Evolutionary conservation across 2,797 vertebrate species (phyloP).

Genomic region (Antennarius maculatus): DNA sequence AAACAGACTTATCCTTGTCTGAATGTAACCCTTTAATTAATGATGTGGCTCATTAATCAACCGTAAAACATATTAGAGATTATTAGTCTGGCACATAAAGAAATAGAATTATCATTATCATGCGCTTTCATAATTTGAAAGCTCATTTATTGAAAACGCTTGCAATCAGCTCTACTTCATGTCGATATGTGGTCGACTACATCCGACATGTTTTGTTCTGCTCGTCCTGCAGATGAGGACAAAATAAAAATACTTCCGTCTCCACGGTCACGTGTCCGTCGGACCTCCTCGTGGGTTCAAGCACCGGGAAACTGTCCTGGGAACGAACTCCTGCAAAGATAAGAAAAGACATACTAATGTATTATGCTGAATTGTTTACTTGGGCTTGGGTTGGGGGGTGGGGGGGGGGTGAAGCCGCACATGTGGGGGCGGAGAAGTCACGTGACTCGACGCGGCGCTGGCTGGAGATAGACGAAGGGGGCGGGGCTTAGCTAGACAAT

Average conservation of each 20-base stretch:
- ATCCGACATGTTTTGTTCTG: conserved; percentile 6
- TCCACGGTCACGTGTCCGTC: neutral
- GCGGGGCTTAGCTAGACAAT: neutral
- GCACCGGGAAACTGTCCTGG: neutral
- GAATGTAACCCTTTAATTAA: conserved; percentile 26
- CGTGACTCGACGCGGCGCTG: conserved; percentile 61
- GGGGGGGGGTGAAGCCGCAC: conserved; percentile 17
- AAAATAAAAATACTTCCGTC: neutral
- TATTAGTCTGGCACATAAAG: neutral
- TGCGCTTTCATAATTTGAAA: neutral
- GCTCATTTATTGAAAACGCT: conserved; percentile 1
- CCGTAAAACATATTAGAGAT: neutral
- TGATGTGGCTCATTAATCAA: conserved; percentile 6
- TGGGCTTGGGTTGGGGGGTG: conserved; percentile 4
- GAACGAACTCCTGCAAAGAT: conserved; percentile 1
- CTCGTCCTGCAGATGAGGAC: neutral
- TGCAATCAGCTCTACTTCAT: too few species aligned
- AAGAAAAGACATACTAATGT: conserved; percentile 36
- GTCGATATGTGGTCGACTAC: too few species aligned
- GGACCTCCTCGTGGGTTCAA: conserved; percentile 1
- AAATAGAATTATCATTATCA: too few species aligned
- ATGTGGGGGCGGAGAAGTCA: conserved; percentile 56
- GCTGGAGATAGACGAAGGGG: neutral
- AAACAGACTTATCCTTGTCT: conserved; percentile 17
- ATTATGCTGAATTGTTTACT: conserved; percentile 61